Evolutionary conservation across 2,888 invertebrate genomes (phyloP).

Genomic region (Drosophila affinis): DNA sequence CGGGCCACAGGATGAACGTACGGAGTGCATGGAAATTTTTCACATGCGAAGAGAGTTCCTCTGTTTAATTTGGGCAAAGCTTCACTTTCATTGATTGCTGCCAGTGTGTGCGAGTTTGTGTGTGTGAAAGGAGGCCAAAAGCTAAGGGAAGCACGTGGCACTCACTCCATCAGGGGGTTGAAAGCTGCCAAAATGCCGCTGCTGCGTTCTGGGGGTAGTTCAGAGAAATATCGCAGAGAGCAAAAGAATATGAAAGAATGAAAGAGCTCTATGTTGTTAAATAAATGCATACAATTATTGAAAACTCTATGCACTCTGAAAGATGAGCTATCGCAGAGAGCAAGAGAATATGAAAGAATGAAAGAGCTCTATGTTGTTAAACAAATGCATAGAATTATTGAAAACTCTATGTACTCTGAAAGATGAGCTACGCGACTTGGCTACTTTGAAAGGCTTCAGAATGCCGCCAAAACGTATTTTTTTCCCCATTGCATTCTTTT

Average conservation of each 20-base stretch:
- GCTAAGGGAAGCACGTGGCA: constrained; percentile 45
- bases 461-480: no score
- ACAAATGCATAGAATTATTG: neutral
- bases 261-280: neutral
- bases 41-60: constrained; percentile 5
- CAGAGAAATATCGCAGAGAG: neutral
- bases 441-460: neutral
- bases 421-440: no score
- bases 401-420: neutral
- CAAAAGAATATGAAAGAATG: neutral
- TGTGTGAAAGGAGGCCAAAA: constrained; percentile 46
- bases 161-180: constrained; percentile 29
- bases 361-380: neutral
- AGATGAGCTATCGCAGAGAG: neutral
- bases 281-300: neutral
- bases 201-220: constrained; percentile 25
- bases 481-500: no score
- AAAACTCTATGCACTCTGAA: neutral
- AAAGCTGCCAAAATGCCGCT: constrained; percentile 46
- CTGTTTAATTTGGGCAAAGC: constrained; percentile 40
- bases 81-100: constrained; percentile 55
- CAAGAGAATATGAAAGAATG: neutral
- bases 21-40: constrained; percentile 53
- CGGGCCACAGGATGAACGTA: constrained; percentile 12
- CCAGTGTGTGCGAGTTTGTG: constrained; percentile 3